A percentile compares a stretch with the other conserved stretches of the same genome.
Conservation (phyloP, 2,797 vertebrate genomes). For the Tragopan temminckii region DNA sequence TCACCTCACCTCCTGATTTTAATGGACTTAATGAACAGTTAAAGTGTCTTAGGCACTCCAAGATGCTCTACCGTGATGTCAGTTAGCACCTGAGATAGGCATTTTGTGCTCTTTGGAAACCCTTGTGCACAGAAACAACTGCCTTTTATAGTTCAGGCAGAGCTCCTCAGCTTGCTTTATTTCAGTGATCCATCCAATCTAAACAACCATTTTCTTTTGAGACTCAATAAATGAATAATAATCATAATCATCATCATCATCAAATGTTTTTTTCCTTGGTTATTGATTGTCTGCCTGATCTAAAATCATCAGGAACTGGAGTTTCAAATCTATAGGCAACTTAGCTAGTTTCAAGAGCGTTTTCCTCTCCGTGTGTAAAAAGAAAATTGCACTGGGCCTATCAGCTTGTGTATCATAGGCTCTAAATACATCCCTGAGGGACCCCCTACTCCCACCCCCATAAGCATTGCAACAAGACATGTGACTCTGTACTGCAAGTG, state of each 20-base stretch:
- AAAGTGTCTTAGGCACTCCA: not conserved
- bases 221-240: not conserved
- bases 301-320: not conserved
- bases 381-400: not conserved
- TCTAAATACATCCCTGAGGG: not conserved
- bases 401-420: not conserved
- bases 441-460: not conserved
- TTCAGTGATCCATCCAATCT: not conserved
- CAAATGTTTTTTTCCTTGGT: not conserved
- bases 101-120: not conserved
- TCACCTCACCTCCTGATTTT: not conserved
- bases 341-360: not conserved
- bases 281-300: not conserved
- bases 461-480: not conserved
- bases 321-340: not conserved
- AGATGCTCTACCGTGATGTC: not conserved
- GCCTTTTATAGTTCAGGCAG: not conserved
- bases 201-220: not conserved
- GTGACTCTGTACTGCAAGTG: not conserved
- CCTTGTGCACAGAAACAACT: not conserved
- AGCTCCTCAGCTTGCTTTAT: not conserved
- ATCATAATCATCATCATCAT: not conserved
- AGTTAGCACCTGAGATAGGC: slow-evolving; percentile 19
- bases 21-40: slow-evolving; percentile 47
- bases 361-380: not conserved